A percentile compares a stretch with the other conserved stretches of the same genome.
phyloP scores from a whole-genome alignment of 37 sponge, comb jelly and placozoan species.

The Cliona cf. orientalis region DNA sequence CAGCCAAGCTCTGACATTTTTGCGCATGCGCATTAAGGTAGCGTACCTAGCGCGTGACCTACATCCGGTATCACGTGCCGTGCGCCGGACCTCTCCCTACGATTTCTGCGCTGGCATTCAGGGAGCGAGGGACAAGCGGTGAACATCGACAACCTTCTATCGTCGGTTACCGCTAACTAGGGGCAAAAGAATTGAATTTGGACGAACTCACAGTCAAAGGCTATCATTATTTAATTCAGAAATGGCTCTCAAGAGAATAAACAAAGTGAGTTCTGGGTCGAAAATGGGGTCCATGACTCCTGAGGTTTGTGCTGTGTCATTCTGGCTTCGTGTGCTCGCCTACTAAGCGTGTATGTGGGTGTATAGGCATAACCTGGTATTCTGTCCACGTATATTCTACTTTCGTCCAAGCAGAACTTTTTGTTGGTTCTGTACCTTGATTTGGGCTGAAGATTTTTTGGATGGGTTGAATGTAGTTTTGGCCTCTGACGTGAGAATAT shows the following conservation, averaged over 20 bases:
- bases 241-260: conserved; percentile 96
- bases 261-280: conserved; percentile 59
- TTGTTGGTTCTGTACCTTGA: no score
- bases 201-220: neutral
- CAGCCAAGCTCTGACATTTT: neutral
- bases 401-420: no score
- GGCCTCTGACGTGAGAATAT: neutral
- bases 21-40: neutral
- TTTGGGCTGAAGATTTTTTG: neutral
- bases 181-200: neutral
- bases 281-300: no score
- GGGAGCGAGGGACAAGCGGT: neutral
- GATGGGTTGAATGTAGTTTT: neutral
- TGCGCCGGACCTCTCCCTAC: neutral
- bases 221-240: neutral
- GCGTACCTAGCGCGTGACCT: neutral
- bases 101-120: neutral
- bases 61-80: neutral
- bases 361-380: no score
- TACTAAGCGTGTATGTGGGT: no score
- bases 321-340: no score
- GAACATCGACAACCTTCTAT: neutral
- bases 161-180: neutral
- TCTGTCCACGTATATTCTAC: no score
- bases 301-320: no score